Conservation (phyloP, 53 echinoderm and acorn worm genomes). For the Paelopatides confundens region DNA sequence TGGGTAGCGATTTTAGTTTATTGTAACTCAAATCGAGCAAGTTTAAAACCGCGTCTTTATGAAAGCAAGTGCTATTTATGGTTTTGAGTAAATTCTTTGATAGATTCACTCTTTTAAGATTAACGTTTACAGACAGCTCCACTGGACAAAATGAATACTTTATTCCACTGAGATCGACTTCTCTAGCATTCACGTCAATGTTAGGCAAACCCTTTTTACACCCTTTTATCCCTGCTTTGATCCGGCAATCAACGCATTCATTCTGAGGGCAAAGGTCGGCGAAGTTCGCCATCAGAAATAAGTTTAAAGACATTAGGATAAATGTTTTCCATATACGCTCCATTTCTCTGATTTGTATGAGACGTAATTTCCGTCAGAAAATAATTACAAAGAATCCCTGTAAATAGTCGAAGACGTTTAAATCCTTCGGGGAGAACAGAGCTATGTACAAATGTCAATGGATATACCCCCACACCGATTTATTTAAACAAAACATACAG, state of each 20-base stretch:
- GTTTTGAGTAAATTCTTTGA: conserved; percentile 17
- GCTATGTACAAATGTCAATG: too few relatives aligned
- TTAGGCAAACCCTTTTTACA: not conserved
- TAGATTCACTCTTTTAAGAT: not conserved
- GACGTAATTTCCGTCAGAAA: too few relatives aligned
- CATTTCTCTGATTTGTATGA: not conserved
- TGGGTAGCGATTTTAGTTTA: not conserved
- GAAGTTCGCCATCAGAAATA: not conserved
- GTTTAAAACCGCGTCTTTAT: not conserved
- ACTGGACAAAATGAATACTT: not conserved
- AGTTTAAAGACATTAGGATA: not conserved
- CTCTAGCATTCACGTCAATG: not conserved
- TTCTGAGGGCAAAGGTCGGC: not conserved
- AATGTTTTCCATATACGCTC: not conserved
- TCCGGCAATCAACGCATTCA: not conserved
- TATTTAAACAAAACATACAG: too few relatives aligned
- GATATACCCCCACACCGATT: too few relatives aligned
- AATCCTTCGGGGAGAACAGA: too few relatives aligned
- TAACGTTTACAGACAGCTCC: not conserved
- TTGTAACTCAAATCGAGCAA: conserved; percentile 38
- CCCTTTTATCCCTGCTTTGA: not conserved
- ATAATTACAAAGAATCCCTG: too few relatives aligned
- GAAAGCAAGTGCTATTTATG: not conserved
- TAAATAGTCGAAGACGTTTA: too few relatives aligned
- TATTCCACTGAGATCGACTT: conserved; percentile 5